These are phyloP conservation scores for Phrynocephalus versicolor DNA, from an alignment of 2,113 vertebrate genomes.

Conservation along the genomic window DNA sequence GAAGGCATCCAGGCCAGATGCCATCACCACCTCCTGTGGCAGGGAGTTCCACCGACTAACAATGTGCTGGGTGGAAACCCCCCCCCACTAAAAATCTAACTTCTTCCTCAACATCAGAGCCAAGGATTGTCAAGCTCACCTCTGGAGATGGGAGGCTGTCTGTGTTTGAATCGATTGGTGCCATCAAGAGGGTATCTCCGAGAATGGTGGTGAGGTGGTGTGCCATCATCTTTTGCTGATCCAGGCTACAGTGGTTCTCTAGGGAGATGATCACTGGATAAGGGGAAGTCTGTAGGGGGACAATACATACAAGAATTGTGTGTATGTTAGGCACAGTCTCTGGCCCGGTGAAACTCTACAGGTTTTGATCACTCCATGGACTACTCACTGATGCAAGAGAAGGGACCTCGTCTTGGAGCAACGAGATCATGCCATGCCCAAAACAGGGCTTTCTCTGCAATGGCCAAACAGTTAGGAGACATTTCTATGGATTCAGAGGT, in stretches of 20 bases:
- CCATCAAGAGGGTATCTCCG: constrained; percentile 82
- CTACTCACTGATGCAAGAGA: not conserved
- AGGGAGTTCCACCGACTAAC: too few species aligned
- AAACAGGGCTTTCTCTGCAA: not conserved
- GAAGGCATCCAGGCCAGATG: too few species aligned
- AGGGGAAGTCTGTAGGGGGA: constrained; percentile 77
- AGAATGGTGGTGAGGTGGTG: constrained; percentile 83
- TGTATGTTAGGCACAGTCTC: not conserved
- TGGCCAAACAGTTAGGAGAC: not conserved
- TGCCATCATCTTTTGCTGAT: constrained; percentile 91
- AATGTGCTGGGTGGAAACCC: too few species aligned
- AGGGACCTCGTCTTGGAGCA: not conserved
- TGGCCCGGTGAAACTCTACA: not conserved
- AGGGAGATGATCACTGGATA: constrained; percentile 95
- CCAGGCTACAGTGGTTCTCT: constrained; percentile 92
- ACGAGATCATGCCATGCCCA: not conserved
- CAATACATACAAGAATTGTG: not conserved
- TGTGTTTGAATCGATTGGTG: constrained; percentile 75
- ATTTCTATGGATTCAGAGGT: too few species aligned
- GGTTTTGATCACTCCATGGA: not conserved
- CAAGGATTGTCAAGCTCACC: constrained; percentile 67
- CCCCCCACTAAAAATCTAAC: too few species aligned
- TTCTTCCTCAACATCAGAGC: too few species aligned
- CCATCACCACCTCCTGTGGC: too few species aligned
- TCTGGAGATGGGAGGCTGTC: constrained; percentile 89